A percentile compares a stretch with the other conserved stretches of the same genome.
These are phyloP conservation scores for Umimayanthus kanabou DNA, from an alignment of 92 coral and sea anemone species.

Conservation along the genomic window DNA sequence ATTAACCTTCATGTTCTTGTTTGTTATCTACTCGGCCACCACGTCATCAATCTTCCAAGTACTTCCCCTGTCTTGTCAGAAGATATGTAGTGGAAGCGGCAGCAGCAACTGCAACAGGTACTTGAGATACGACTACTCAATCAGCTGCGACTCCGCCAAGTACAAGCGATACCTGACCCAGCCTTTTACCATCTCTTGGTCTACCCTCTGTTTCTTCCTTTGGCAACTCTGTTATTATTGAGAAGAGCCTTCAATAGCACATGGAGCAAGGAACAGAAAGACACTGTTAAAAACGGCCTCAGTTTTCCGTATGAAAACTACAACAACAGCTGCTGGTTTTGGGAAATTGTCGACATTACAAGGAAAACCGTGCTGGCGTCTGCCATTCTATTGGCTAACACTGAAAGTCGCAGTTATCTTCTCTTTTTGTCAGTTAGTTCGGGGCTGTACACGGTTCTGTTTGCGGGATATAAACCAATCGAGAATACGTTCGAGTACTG, in stretches of 20 bases:
- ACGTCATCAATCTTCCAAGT: conserved; percentile 52
- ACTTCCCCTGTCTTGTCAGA: conserved; percentile 56
- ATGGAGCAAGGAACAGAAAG: not conserved
- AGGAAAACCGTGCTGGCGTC: conserved; percentile 57
- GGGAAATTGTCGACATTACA: conserved; percentile 64
- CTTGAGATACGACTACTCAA: conserved; percentile 59
- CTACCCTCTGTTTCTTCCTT: conserved; percentile 45
- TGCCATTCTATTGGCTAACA: conserved; percentile 50
- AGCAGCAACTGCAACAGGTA: conserved; percentile 41
- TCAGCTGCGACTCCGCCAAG: conserved; percentile 52
- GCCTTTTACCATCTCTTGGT: conserved; percentile 9
- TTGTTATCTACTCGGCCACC: conserved; percentile 59
- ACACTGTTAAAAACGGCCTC: conserved; percentile 42
- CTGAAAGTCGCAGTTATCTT: conserved; percentile 62
- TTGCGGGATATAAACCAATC: conserved; percentile 65
- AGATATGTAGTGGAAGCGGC: conserved; percentile 45
- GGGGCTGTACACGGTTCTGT: conserved; percentile 60
- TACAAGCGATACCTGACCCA: conserved; percentile 46
- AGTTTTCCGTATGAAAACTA: conserved; percentile 67
- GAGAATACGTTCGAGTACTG: conserved; percentile 62
- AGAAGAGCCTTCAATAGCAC: conserved; percentile 22
- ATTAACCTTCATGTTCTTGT: conserved; percentile 47
- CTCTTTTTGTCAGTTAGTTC: conserved; percentile 57
- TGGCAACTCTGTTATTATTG: conserved; percentile 23
- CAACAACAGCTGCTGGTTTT: conserved; percentile 57